Evolutionary conservation across 1,140 invertebrate species (phyloP).

Genomic region (Atta texana): DNA sequence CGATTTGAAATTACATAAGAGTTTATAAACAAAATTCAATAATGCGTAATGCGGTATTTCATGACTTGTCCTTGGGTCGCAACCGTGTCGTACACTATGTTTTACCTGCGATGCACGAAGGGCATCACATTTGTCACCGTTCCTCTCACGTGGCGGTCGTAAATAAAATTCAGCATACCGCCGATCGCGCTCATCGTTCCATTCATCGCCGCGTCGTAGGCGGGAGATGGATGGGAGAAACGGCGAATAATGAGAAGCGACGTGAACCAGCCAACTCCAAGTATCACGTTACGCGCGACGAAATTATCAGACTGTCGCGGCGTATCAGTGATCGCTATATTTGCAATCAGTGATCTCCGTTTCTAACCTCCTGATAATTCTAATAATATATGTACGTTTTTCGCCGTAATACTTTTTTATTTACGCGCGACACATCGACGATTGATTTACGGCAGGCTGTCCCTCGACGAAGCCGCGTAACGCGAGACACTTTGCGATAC

Average conservation of each 20-base stretch:
- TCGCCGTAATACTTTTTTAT: background rate
- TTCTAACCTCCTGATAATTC: slow-evolving; percentile 4
- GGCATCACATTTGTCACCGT: slow-evolving; percentile 73
- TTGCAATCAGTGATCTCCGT: background rate
- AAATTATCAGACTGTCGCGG: background rate
- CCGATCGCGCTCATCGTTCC: slow-evolving; percentile 52
- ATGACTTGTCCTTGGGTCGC: background rate
- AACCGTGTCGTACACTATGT: background rate
- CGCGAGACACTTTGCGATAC: background rate
- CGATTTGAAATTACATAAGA: background rate
- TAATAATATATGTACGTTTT: background rate
- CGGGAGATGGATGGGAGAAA: background rate
- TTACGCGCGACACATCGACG: background rate
- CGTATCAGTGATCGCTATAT: background rate
- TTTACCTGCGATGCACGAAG: slow-evolving; percentile 80
- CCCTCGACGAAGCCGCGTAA: background rate
- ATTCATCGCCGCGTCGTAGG: slow-evolving; percentile 55
- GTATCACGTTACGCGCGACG: background rate
- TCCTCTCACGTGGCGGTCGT: slow-evolving; percentile 74
- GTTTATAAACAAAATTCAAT: background rate
- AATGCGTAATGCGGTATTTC: background rate
- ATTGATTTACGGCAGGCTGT: background rate
- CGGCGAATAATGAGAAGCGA: background rate
- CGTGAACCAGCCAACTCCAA: background rate
- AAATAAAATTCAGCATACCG: slow-evolving; percentile 72